Conservation (phyloP, 2,888 invertebrate genomes). For the Mechanitis messenoides region DNA sequence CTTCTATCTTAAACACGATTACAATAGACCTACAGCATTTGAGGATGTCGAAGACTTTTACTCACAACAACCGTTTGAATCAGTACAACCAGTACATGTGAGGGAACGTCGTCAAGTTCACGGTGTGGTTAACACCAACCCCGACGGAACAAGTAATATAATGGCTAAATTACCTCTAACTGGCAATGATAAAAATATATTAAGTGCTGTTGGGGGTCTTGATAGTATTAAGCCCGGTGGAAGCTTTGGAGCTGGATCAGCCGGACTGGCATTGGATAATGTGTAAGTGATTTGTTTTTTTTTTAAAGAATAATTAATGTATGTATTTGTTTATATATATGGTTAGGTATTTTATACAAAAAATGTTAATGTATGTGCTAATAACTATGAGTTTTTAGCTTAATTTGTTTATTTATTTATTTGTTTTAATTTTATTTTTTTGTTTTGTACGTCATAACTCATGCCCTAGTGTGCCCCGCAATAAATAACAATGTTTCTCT, state of each 20-base stretch:
- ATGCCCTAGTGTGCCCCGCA: too few relatives aligned
- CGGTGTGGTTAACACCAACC: slow-evolving; percentile 31
- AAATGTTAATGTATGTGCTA: too few relatives aligned
- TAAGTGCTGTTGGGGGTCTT: slow-evolving; percentile 33
- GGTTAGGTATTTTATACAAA: too few relatives aligned
- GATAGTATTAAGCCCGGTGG: slow-evolving; percentile 29
- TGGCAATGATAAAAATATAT: slow-evolving; percentile 29
- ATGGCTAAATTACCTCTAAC: slow-evolving; percentile 32
- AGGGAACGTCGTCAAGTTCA: slow-evolving; percentile 32
- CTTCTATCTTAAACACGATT: slow-evolving; percentile 13
- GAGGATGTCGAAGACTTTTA: slow-evolving; percentile 24
- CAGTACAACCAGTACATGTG: slow-evolving; percentile 22
- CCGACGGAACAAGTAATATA: slow-evolving; percentile 34
- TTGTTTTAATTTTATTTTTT: too few relatives aligned
- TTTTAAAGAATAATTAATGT: too few relatives aligned
- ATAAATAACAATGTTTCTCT: too few relatives aligned
- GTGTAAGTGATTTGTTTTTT: slow-evolving; percentile 35
- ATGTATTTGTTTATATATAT: too few relatives aligned
- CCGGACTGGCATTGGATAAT: slow-evolving; percentile 39
- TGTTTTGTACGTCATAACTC: too few relatives aligned
- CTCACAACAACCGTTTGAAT: slow-evolving; percentile 24
- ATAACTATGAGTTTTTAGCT: too few relatives aligned
- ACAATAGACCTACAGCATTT: slow-evolving; percentile 10
- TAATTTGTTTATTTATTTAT: too few relatives aligned
- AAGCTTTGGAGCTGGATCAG: slow-evolving; percentile 33